A percentile compares a stretch with the other conserved stretches of the same genome.
phyloP scores from a whole-genome alignment of 1,140 invertebrate genomes.

The Heterodera carotae region DNA sequence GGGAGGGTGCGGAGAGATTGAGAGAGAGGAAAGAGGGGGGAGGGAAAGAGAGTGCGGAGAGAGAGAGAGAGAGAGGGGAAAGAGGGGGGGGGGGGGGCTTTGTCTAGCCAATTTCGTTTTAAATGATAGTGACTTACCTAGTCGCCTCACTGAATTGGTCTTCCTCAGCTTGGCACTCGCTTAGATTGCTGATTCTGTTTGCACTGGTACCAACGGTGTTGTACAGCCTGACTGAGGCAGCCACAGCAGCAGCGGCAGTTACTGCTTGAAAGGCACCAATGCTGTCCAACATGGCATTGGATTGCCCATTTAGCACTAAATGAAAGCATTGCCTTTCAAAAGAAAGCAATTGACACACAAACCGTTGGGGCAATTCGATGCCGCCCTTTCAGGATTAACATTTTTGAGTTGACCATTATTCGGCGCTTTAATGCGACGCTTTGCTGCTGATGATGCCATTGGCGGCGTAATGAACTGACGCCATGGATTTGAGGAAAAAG shows the following conservation, averaged over 20 bases:
- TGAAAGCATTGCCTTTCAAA: no score
- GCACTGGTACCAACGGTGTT: not conserved
- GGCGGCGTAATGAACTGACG: not conserved
- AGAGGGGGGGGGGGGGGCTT: no score
- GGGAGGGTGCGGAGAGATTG: no score
- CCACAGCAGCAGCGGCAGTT: not conserved
- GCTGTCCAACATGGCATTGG: constrained; percentile 3
- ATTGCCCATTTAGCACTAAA: not conserved
- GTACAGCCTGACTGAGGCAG: not conserved
- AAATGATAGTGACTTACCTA: not conserved
- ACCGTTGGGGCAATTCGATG: not conserved
- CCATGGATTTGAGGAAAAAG: not conserved
- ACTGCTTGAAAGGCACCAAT: not conserved
- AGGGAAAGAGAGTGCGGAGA: no score
- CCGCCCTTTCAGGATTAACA: no score
- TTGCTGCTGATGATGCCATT: not conserved
- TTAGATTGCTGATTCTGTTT: not conserved
- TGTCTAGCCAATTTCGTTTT: not conserved
- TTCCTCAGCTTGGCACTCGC: not conserved
- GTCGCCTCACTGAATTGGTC: not conserved
- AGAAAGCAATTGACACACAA: not conserved
- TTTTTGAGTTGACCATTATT: not conserved
- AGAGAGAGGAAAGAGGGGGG: no score
- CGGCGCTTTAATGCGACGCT: not conserved
- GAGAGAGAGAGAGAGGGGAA: no score